These are phyloP conservation scores for Penaeus monodon DNA, from an alignment of 2,888 invertebrate genomes.

Conservation along the genomic window DNA sequence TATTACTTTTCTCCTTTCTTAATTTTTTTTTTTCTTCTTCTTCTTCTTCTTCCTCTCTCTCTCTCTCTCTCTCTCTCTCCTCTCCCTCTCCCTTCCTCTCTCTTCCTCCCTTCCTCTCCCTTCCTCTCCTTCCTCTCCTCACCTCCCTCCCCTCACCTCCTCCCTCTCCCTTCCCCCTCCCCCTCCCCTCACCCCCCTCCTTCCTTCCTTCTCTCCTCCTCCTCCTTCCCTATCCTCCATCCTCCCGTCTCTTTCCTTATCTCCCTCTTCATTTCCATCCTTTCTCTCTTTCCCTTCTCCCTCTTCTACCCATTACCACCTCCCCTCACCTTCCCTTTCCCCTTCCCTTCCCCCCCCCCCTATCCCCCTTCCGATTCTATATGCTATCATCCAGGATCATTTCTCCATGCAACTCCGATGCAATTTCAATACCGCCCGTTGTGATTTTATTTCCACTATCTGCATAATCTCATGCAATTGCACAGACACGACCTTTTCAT, in stretches of 20 bases:
- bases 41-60: not conserved
- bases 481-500: too few relatives aligned
- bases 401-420: too few relatives aligned
- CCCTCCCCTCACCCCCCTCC: not conserved
- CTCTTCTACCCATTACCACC: not conserved
- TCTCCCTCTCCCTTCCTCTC: constrained; percentile 8
- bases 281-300: not conserved
- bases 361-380: too few relatives aligned
- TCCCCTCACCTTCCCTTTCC: not conserved
- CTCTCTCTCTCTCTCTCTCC: not conserved
- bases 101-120: constrained; percentile 5
- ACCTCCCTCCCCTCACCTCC: not conserved
- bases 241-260: too few relatives aligned
- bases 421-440: too few relatives aligned
- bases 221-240: not conserved
- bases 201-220: not conserved
- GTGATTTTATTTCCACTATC: too few relatives aligned
- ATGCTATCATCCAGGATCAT: too few relatives aligned
- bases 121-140: not conserved
- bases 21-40: not conserved
- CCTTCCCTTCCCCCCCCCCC: not conserved
- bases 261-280: not conserved
- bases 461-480: too few relatives aligned
- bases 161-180: not conserved
- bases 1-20: not conserved